These are phyloP conservation scores for Noturus placidus DNA, from an alignment of 2,113 vertebrate species.

Conservation along the genomic window DNA sequence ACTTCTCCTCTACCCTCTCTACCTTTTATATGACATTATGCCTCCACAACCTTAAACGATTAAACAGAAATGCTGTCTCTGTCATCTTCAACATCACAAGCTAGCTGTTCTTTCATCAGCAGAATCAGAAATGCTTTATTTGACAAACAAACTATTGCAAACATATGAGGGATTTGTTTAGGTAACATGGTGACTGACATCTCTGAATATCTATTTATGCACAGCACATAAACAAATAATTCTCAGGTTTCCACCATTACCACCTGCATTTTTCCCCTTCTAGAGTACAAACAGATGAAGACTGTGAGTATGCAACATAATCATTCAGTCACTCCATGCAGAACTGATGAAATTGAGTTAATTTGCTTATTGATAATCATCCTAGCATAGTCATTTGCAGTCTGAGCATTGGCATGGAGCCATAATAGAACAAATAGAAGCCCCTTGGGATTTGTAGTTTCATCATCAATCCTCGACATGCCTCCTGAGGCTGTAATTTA, in stretches of 20 bases:
- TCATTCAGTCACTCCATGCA: constrained; percentile 25
- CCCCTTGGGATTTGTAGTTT: constrained; percentile 27
- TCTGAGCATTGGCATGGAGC: neutral
- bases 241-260: neutral
- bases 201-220: neutral
- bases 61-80: neutral
- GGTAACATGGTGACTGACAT: neutral
- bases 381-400: constrained; percentile 29
- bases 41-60: neutral
- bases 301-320: constrained; percentile 15
- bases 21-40: constrained; percentile 14
- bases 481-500: constrained; percentile 35
- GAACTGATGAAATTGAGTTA: constrained; percentile 40
- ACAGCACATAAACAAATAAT: neutral
- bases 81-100: neutral
- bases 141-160: neutral
- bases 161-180: neutral
- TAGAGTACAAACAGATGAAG: constrained; percentile 14
- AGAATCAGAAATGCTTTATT: neutral
- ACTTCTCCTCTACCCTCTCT: neutral
- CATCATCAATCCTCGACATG: constrained; percentile 22
- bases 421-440: neutral
- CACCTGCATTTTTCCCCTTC: neutral
- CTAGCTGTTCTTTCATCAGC: neutral
- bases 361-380: constrained; percentile 32